phyloP scores from a whole-genome alignment of 2,888 invertebrate genomes.

The Nomada fucata region DNA sequence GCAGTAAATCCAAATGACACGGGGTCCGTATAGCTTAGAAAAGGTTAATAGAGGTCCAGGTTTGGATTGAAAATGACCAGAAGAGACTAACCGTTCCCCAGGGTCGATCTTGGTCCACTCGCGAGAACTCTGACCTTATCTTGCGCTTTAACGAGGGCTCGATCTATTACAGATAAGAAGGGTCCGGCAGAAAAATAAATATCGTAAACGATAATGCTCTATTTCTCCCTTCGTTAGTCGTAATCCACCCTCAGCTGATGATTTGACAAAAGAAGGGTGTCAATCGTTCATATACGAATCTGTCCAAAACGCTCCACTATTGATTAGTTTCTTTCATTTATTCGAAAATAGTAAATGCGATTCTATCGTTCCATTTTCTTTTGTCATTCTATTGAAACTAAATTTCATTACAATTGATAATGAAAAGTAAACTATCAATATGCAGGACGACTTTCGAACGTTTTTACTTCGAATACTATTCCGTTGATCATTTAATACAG shows the following conservation, averaged over 20 bases:
- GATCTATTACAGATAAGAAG: slow-evolving; percentile 81
- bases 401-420: too few relatives aligned
- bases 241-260: neutral
- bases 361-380: too few relatives aligned
- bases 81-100: slow-evolving; percentile 78
- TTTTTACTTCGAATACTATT: neutral
- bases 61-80: slow-evolving; percentile 76
- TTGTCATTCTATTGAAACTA: too few relatives aligned
- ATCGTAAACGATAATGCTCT: slow-evolving; percentile 71
- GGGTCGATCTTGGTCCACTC: slow-evolving; percentile 57
- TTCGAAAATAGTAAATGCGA: too few relatives aligned
- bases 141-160: slow-evolving; percentile 71
- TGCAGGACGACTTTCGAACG: neutral
- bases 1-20: slow-evolving; percentile 73
- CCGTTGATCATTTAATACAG: neutral
- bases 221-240: slow-evolving; percentile 29
- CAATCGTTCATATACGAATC: slow-evolving; percentile 21
- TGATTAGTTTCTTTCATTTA: neutral
- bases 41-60: slow-evolving; percentile 75
- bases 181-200: slow-evolving; percentile 75
- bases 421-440: too few relatives aligned
- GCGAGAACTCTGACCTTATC: slow-evolving; percentile 72
- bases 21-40: slow-evolving; percentile 57
- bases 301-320: neutral
- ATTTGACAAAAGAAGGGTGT: slow-evolving; percentile 21